Evolutionary conservation across 53 echinoderm and acorn worm genomes (phyloP), one percentile per base, ranked within the genome.

Genomic region (Paracentrotus lividus): DNA sequence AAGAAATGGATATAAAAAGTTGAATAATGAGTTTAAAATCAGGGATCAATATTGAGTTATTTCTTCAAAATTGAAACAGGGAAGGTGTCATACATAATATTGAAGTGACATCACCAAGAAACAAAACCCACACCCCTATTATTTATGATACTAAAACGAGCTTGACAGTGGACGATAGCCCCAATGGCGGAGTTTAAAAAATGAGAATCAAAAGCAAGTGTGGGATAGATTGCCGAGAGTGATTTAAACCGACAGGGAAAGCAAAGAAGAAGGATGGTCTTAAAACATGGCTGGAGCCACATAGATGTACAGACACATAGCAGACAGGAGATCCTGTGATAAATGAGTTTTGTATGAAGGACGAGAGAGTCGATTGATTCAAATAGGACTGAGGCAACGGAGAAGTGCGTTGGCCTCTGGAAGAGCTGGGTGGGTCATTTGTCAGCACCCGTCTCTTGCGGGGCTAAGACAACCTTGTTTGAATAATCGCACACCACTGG

Each of bases 351-450:
- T 86, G 86, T 56, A 56, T 86, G 86, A 86, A 56, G 86, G 81
- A 81, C 18, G 81, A 47, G 81, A 24, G 81, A n/a, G 47, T 23
- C 44, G 81, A 81, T 81, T 47, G 47, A 81, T 81, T 86, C 55
- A n/a, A 86, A 86, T 56, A 56, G 27, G 34, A 86, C 55, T 33
- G 56, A 34, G 38, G 86, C 53, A 53, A 14, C n/a, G 12, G 53
- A 9, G 89, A 89, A 89, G 89, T 89, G 89, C 89, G 43, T 42
- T 89, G 89, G 60, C 89, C 89, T 89, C 64, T 89, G 89, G 64
- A 26, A 10, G 12, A 20, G 43, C 26, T 31, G 42, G 61, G 36
- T 64, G 27, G 27, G 42, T 5, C 43, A 24, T 65, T 89, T 60
- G 89, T 89, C 24, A 60, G 64, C 89, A 89, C 89, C 89, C 58